Percentiles rank a stretch among this genome's conserved stretches.
phyloP scores from a whole-genome alignment of 2,888 invertebrate species.

The Pasiphila rectangulata region DNA sequence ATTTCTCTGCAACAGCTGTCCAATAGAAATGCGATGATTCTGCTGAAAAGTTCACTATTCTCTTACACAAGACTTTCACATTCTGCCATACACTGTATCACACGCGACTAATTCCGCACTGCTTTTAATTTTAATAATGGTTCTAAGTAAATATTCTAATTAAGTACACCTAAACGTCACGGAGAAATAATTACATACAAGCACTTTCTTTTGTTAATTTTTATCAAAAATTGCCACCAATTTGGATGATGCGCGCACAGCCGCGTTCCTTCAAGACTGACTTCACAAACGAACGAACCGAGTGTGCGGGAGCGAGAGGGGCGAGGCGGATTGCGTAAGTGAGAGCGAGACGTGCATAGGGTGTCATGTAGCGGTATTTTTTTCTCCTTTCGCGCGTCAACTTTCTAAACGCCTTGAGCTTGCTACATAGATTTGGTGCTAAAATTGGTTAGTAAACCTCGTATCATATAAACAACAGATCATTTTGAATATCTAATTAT shows the following conservation, averaged over 20 bases:
- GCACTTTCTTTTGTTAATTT: conserved; percentile 39
- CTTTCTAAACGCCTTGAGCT: conserved; percentile 74
- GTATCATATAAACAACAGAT: background rate
- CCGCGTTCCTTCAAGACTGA: conserved; percentile 58
- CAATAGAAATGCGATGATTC: conserved; percentile 1
- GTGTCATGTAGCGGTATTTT: conserved; percentile 75
- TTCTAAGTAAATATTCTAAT: background rate
- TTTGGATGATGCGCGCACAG: conserved; percentile 55
- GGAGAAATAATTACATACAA: conserved; percentile 8
- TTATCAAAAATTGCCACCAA: conserved; percentile 43
- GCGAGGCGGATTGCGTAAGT: conserved; percentile 38
- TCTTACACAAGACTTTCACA: conserved; percentile 61
- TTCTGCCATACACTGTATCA: conserved; percentile 35
- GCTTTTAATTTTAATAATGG: background rate
- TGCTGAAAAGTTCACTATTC: conserved; percentile 21
- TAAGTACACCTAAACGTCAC: conserved; percentile 17
- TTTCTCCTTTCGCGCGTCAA: conserved; percentile 74
- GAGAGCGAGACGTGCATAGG: conserved; percentile 57
- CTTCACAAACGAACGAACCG: conserved; percentile 50
- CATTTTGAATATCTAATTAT: background rate
- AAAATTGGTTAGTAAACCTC: conserved; percentile 34
- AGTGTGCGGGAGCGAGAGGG: conserved; percentile 53
- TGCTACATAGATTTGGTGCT: conserved; percentile 49
- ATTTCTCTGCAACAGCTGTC: conserved; percentile 5
- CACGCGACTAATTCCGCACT: background rate